Base-by-base conservation (phyloP, 2,888 invertebrate genomes). In the Parascotia fuliginaria region DNA sequence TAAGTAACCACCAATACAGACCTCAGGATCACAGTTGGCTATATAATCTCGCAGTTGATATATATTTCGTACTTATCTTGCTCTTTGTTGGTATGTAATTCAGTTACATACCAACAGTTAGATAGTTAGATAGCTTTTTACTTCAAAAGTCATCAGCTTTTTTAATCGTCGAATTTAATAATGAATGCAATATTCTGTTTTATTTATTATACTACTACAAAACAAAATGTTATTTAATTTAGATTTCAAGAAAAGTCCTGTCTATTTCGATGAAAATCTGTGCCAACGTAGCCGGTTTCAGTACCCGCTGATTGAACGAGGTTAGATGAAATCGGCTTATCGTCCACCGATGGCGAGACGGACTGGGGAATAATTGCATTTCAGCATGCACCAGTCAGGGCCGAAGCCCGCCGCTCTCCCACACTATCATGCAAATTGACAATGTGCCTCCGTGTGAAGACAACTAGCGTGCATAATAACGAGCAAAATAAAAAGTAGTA, bases 311-410 rank as follows among this genome's bases (percentile, higher is more conserved):
- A 88, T 86, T 86, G 88, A 83, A 88, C 83, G 80, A 87, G 82
- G 85, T 86, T 86, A 85, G 83, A 74, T 79, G 77, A 81, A 89
- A 89, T 89, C 87, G 84, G 86, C 85, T 89, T 89, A 87, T 82
- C 82, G 84, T 76, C 73, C 69, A 58, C 62, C 81, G 77, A 77
- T 81, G 73, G 81, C 77, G 76, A 72, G 49, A 39, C 75, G 46
- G 56, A 50, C 32, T 63, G 73, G 70, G 73, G 77, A 77, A 83
- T 88, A 85, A 88, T 87, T 86, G 84, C 77, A 83, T 84, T 83
- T 77, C 71, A 70, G 67, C 77, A 77, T 81, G 74, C 80, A 75
- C 55, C 65, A 60, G 54, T 59, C 60, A 55, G 58, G 60, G 59
- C 70, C 70, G 60, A 44, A 39, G 41, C 50, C 28, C 14, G 32